Evolutionary conservation across 2,888 invertebrate species (phyloP), one percentile per base, ranked within the genome.

Genomic region (Cynaeus angustus): DNA sequence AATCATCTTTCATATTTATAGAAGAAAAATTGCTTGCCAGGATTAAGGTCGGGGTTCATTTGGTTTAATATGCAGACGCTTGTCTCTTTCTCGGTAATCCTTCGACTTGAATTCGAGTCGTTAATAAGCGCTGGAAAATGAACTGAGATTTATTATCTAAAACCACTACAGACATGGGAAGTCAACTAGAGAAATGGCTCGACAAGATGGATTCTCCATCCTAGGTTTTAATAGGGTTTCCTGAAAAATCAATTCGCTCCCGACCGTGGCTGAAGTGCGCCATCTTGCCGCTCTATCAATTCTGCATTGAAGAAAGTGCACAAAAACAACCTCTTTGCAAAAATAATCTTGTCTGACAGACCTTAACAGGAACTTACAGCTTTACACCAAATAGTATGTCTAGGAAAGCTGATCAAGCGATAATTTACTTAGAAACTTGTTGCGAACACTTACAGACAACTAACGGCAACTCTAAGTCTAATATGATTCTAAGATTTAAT

Each of bases 51-150:
- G 46, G 14, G n/a, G 6, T 21, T 5, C 10, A 8, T n/a, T 26
- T 46, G 7, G 26, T 50, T 10, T 50, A 50, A 50, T 53, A 53
- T 53, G 53, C 53, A 37, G 6, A 13, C 33, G 50, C 50, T 50
- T 16, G 16, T 14, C 14, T 43, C 13, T 10, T 10, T 43, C 43
- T 43, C 10, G 43, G 13, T 33, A 33, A 33, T 33, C 33, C 41
- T 26, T 46, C n/a, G 46, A 46, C 6, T 43, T 13, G 26, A 46
- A 26, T 26, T 13, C 26, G 16, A 16, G 16, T 46, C 1, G 16
- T 46, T 46, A 46, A 46, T 26, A 46, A n/a, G 13, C 26, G 46
- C 2, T 16, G 9, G 46, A 26, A 46, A 46, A 46, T 46, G 26
- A 46, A 46, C 46, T n/a, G 46, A 46, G 46, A 46, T 46, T 46